Percentiles rank a stretch among this genome's conserved stretches.
phyloP scores from a whole-genome alignment of 1,140 invertebrate genomes.

The Aphaenogaster floridana region DNA sequence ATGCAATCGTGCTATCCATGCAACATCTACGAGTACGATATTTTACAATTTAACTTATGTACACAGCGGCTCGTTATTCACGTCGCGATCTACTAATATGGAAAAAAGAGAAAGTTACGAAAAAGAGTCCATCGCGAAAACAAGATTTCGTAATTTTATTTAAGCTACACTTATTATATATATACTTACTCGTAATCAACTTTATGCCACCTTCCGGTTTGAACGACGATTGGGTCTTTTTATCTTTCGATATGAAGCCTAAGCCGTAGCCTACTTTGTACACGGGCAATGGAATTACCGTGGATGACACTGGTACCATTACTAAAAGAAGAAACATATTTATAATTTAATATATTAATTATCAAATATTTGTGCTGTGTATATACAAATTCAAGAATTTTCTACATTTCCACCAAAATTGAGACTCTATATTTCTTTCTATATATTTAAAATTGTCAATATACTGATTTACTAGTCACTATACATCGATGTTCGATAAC shows the following conservation, averaged over 20 bases:
- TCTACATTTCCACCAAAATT: too few relatives aligned
- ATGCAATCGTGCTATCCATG: background rate
- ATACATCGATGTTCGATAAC: background rate
- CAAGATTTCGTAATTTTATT: conserved; percentile 24
- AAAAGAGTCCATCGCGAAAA: conserved; percentile 14
- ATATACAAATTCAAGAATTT: too few relatives aligned
- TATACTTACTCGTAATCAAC: conserved; percentile 83
- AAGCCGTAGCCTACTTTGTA: conserved; percentile 87
- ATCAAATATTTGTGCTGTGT: background rate
- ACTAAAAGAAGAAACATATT: conserved; percentile 82
- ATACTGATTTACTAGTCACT: conserved; percentile 4
- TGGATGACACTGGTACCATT: conserved; percentile 89
- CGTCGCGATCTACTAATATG: background rate
- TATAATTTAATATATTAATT: background rate
- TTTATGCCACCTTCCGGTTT: conserved; percentile 82
- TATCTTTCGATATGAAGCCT: conserved; percentile 80
- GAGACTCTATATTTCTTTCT: too few relatives aligned
- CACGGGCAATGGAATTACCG: conserved; percentile 89
- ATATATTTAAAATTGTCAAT: background rate
- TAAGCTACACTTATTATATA: background rate
- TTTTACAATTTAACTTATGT: background rate
- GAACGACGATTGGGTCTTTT: conserved; percentile 79
- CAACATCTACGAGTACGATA: background rate
- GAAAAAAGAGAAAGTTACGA: conserved; percentile 24
- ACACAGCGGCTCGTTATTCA: background rate